phyloP scores from a whole-genome alignment of 1,140 invertebrate genomes.

The Papilio xuthus region DNA sequence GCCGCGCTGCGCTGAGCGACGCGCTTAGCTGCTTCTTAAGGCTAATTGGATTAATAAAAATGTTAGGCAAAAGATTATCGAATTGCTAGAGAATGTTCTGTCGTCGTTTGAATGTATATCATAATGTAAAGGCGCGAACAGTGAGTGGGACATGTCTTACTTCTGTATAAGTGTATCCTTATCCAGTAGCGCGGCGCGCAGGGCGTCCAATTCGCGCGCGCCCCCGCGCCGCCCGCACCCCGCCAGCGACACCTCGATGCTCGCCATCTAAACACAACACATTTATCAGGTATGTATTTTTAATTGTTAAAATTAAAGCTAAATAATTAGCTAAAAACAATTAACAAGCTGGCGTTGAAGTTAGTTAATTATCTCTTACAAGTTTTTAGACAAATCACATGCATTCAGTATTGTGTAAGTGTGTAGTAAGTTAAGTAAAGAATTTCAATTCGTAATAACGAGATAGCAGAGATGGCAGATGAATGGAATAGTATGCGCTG shows the following conservation, averaged over 20 bases:
- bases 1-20: slow-evolving; percentile 78
- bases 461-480: background rate
- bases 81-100: background rate
- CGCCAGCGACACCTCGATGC: slow-evolving; percentile 90
- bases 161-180: slow-evolving; percentile 92
- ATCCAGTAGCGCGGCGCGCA: slow-evolving; percentile 87
- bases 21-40: slow-evolving; percentile 85
- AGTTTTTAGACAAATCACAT: too few species aligned
- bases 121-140: background rate
- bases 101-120: background rate
- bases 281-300: background rate
- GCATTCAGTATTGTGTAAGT: too few species aligned
- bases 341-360: background rate
- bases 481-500: background rate
- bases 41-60: slow-evolving; percentile 63
- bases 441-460: background rate
- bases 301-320: background rate
- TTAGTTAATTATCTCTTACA: too few species aligned
- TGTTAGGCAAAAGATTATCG: background rate
- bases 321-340: background rate
- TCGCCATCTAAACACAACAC: slow-evolving; percentile 87
- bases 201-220: slow-evolving; percentile 85
- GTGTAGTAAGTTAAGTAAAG: too few species aligned
- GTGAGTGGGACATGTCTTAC: slow-evolving; percentile 52
- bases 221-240: slow-evolving; percentile 84